Percentiles rank a stretch among this genome's conserved stretches.
phyloP scores from a whole-genome alignment of 2,888 invertebrate genomes.

The Eupithecia insigniata region DNA sequence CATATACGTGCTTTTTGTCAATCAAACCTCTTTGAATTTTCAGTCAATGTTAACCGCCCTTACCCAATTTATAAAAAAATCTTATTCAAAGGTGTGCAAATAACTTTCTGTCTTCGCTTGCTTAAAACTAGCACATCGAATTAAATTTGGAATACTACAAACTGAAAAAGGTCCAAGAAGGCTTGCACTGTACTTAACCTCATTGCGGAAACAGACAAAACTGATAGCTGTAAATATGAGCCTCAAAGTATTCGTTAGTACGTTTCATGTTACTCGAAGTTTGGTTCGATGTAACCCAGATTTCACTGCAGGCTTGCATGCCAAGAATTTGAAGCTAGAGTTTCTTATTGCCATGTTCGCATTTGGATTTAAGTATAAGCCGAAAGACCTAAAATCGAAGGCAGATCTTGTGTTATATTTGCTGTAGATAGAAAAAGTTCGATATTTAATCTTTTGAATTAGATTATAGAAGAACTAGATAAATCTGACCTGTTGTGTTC shows the following conservation, averaged over 20 bases:
- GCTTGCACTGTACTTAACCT: background rate
- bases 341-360: constrained; percentile 16
- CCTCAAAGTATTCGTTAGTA: constrained; percentile 56
- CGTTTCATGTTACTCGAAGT: constrained; percentile 69
- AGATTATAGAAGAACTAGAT: background rate
- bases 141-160: background rate
- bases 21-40: background rate
- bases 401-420: background rate
- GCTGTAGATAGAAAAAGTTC: background rate
- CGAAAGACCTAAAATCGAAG: background rate
- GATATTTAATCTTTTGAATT: background rate
- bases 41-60: background rate
- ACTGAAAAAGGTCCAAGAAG: background rate
- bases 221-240: background rate
- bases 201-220: background rate
- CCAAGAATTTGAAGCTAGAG: constrained; percentile 23
- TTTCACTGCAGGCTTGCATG: constrained; percentile 47
- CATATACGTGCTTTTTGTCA: background rate
- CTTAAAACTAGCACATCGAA: background rate
- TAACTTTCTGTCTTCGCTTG: background rate
- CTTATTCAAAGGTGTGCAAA: background rate
- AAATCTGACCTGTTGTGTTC: background rate
- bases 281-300: constrained; percentile 66
- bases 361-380: constrained; percentile 11
- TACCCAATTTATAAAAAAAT: background rate